Conservation (phyloP, 1,140 invertebrate species). For the Lysiphlebus fabarum region DNA sequence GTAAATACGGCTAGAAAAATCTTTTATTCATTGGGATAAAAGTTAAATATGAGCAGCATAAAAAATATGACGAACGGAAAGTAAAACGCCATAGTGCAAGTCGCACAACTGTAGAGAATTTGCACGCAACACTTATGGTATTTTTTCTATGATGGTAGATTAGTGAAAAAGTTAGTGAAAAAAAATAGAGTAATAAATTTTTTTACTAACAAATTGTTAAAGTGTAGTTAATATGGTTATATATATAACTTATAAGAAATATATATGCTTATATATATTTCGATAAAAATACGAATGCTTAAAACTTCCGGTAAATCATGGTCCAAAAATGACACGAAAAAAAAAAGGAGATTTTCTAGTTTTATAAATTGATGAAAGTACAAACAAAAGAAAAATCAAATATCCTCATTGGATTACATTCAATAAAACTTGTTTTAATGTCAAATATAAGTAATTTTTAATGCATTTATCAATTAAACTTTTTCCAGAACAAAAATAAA, state of each 20-base stretch:
- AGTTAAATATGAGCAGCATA: background rate
- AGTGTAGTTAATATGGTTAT: no score
- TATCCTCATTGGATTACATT: background rate
- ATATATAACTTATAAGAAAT: no score
- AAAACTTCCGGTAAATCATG: conserved; percentile 20
- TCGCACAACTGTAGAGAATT: conserved; percentile 18
- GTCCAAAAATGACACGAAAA: background rate
- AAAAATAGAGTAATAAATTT: no score
- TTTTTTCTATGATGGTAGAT: no score
- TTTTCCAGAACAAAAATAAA: no score
- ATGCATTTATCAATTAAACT: no score
- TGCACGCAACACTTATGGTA: conserved; percentile 15
- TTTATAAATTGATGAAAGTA: conserved; percentile 10
- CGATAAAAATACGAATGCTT: conserved; percentile 9
- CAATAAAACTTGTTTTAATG: no score
- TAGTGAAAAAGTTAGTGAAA: no score
- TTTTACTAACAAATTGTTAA: no score
- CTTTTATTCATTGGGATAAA: background rate
- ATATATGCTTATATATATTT: conserved; percentile 11
- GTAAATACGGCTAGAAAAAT: conserved; percentile 13
- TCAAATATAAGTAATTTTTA: no score
- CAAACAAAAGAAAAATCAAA: background rate
- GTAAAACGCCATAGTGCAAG: conserved; percentile 20
- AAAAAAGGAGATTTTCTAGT: conserved; percentile 25
- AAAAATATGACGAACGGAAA: conserved; percentile 10